Evolutionary conservation across 1,140 invertebrate genomes (phyloP).

Genomic region (Gonioctena quinquepunctata): DNA sequence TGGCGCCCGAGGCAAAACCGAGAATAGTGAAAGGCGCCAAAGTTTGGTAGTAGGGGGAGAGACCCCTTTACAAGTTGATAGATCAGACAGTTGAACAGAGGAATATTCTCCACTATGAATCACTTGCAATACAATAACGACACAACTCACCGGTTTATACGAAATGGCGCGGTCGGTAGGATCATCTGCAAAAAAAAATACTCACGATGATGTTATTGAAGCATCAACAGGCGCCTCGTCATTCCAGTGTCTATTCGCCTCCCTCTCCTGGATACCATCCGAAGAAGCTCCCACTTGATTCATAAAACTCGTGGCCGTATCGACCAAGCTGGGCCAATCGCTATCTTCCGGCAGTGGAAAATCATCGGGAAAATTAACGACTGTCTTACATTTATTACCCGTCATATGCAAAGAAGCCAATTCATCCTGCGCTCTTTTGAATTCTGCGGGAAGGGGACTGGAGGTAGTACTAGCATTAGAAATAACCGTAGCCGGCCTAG

Average conservation of each 20-base stretch:
- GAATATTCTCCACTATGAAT: no score
- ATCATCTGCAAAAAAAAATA: conserved; percentile 29
- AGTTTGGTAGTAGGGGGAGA: no score
- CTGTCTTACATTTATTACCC: conserved; percentile 30
- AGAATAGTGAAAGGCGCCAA: no score
- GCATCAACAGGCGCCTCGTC: conserved; percentile 52
- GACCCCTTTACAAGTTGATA: no score
- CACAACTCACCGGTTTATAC: no score
- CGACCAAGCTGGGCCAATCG: conserved; percentile 78
- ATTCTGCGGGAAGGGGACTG: conserved; percentile 63
- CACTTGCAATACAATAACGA: no score
- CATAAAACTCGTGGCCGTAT: conserved; percentile 76
- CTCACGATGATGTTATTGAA: conserved; percentile 53
- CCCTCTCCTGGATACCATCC: conserved; percentile 30
- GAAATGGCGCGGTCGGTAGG: no score
- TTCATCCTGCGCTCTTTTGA: conserved; percentile 63
- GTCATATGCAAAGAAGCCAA: conserved; percentile 41
- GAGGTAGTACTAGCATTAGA: conserved; percentile 68
- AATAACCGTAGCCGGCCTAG: conserved; percentile 73
- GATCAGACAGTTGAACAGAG: no score
- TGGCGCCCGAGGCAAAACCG: no score
- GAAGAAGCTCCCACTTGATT: conserved; percentile 57
- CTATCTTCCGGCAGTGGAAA: conserved; percentile 67
- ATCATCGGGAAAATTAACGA: conserved; percentile 39
- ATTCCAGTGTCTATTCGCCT: conserved; percentile 25